phyloP scores from a whole-genome alignment of 2,888 invertebrate species.

The Campaea margaritaria region DNA sequence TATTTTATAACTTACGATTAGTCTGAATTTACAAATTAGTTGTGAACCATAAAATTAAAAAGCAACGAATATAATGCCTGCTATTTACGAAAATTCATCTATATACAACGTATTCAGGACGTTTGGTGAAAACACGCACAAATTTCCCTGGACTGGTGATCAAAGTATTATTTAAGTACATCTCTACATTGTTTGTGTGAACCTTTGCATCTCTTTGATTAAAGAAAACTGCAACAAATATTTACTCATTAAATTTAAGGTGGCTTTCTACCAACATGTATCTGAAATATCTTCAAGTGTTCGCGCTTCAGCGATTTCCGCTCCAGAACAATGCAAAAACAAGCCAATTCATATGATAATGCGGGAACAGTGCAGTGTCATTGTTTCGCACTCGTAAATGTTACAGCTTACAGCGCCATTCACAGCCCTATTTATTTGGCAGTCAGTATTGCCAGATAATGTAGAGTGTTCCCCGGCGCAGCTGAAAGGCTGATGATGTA shows the following conservation, averaged over 20 bases:
- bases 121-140: too few species aligned
- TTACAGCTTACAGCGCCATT: constrained; percentile 10
- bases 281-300: constrained; percentile 5
- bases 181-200: too few species aligned
- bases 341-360: constrained; percentile 30
- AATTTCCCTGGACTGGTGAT: too few species aligned
- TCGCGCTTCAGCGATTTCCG: constrained; percentile 1
- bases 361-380: constrained; percentile 14
- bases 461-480: constrained; percentile 1
- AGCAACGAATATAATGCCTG: too few species aligned
- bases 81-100: too few species aligned
- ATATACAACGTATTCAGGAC: too few species aligned
- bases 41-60: too few species aligned
- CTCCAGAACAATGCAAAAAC: constrained; percentile 19
- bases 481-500: not conserved
- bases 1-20: too few species aligned
- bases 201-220: too few species aligned
- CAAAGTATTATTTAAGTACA: too few species aligned
- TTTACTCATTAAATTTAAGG: not conserved
- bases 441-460: constrained; percentile 9
- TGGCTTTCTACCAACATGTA: not conserved
- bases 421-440: constrained; percentile 12
- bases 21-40: too few species aligned
- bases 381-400: constrained; percentile 22
- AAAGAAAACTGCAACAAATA: too few species aligned